Conservation (phyloP, 2,888 invertebrate species). For the Tenthredo mesomela region DNA sequence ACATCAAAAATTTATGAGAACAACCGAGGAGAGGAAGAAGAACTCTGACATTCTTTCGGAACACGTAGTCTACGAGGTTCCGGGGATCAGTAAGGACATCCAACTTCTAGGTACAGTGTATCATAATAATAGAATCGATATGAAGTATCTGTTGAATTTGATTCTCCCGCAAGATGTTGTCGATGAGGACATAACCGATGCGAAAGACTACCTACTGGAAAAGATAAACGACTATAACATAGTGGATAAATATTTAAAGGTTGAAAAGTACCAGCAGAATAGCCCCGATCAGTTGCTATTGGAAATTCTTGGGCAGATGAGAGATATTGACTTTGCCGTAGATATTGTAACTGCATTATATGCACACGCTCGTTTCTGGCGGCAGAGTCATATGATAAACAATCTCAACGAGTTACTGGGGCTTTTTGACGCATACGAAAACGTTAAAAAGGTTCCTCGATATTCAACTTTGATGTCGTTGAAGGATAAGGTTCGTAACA, state of each 20-base stretch:
- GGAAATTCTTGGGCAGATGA: constrained; percentile 62
- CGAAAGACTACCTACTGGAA: constrained; percentile 60
- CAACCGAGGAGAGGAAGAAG: background rate
- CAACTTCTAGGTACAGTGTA: constrained; percentile 62
- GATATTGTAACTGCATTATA: constrained; percentile 60
- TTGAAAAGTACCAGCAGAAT: constrained; percentile 62
- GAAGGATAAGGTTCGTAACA: constrained; percentile 52
- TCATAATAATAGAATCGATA: constrained; percentile 61
- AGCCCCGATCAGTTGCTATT: constrained; percentile 62
- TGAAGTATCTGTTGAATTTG: constrained; percentile 63
- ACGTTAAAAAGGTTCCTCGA: constrained; percentile 54
- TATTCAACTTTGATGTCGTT: constrained; percentile 46
- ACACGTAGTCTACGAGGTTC: constrained; percentile 60
- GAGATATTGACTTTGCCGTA: constrained; percentile 60
- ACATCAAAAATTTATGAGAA: background rate
- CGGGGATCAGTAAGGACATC: constrained; percentile 62
- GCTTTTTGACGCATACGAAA: constrained; percentile 59
- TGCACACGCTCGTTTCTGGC: constrained; percentile 63
- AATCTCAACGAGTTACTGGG: constrained; percentile 60
- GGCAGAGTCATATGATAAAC: constrained; percentile 59
- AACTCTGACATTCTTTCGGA: constrained; percentile 57
- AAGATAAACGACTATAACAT: constrained; percentile 56
- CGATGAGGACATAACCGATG: constrained; percentile 61
- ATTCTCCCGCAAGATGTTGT: constrained; percentile 62
- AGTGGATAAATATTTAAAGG: constrained; percentile 57